A percentile compares a stretch with the other conserved stretches of the same genome.
Evolutionary conservation across 2,888 invertebrate species (phyloP).

Genomic region (Notodonta dromedarius): DNA sequence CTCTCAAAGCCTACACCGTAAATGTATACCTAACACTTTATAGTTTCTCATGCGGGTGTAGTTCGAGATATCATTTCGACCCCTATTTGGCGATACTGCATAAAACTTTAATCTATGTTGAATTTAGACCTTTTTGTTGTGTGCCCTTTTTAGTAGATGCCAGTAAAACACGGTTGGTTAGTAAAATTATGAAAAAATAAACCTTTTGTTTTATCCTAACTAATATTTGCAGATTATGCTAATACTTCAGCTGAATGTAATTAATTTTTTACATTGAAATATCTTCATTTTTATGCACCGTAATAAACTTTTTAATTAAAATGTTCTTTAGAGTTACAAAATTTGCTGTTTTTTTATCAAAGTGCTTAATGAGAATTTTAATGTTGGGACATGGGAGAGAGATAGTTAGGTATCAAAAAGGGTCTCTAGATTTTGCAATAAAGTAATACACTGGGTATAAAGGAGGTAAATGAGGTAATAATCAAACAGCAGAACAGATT

Average conservation of each 20-base stretch:
- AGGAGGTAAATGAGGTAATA: too few relatives aligned
- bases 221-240: not conserved
- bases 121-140: not conserved
- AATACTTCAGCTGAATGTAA: not conserved
- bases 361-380: conserved; percentile 9
- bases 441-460: not conserved
- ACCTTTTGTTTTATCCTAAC: not conserved
- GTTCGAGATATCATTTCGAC: not conserved
- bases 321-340: conserved; percentile 14
- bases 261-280: not conserved
- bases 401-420: not conserved
- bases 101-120: conserved; percentile 2
- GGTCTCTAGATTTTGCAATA: not conserved
- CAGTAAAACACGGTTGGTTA: not conserved
- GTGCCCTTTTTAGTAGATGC: not conserved
- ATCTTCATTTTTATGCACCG: not conserved
- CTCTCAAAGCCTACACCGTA: not conserved
- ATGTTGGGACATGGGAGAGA: not conserved
- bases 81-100: conserved; percentile 1
- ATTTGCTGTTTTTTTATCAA: conserved; percentile 8
- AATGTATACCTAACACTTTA: not conserved
- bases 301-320: conserved; percentile 16
- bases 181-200: not conserved
- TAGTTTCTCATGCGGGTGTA: not conserved
- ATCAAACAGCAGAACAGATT: too few relatives aligned